These are phyloP conservation scores for Drosophila colorata DNA, from an alignment of 2,888 invertebrate species.

Conservation along the genomic window DNA sequence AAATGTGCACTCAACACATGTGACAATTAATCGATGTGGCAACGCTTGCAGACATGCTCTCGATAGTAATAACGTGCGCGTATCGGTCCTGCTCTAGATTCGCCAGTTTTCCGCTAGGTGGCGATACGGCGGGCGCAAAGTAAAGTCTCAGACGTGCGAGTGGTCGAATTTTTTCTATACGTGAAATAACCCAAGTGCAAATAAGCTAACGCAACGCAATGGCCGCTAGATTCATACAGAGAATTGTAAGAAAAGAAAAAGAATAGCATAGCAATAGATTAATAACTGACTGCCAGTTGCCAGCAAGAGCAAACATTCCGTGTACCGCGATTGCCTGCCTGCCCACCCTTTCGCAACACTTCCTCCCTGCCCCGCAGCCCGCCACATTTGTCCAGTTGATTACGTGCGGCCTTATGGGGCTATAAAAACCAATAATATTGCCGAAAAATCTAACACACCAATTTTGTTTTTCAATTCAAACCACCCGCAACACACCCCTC, in stretches of 20 bases:
- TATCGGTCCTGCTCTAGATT: constrained; percentile 50
- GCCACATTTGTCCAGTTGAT: constrained; percentile 41
- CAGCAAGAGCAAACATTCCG: constrained; percentile 21
- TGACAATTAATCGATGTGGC: constrained; percentile 14
- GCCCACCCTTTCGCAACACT: constrained; percentile 9
- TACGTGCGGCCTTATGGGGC: constrained; percentile 52
- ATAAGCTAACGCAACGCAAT: constrained; percentile 68
- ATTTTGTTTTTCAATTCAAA: constrained; percentile 41
- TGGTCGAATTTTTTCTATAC: constrained; percentile 64
- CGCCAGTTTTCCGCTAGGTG: constrained; percentile 75
- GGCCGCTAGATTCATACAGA: constrained; percentile 85
- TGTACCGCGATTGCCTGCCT: constrained; percentile 38
- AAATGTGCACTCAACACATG: neutral
- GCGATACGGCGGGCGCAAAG: constrained; percentile 76
- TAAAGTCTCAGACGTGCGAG: constrained; percentile 66
- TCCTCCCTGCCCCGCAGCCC: constrained; percentile 10
- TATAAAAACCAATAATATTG: constrained; percentile 24
- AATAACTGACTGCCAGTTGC: constrained; percentile 29
- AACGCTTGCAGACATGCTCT: constrained; percentile 18
- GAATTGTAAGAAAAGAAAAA: constrained; percentile 83
- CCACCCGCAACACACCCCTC: constrained; percentile 15
- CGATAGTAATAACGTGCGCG: constrained; percentile 42
- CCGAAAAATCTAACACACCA: constrained; percentile 41
- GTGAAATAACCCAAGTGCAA: constrained; percentile 72
- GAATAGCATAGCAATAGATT: constrained; percentile 27